A percentile compares a stretch with the other conserved stretches of the same genome.
Conservation (phyloP, 2,888 invertebrate species). For the Caenorhabditis imperialis region DNA sequence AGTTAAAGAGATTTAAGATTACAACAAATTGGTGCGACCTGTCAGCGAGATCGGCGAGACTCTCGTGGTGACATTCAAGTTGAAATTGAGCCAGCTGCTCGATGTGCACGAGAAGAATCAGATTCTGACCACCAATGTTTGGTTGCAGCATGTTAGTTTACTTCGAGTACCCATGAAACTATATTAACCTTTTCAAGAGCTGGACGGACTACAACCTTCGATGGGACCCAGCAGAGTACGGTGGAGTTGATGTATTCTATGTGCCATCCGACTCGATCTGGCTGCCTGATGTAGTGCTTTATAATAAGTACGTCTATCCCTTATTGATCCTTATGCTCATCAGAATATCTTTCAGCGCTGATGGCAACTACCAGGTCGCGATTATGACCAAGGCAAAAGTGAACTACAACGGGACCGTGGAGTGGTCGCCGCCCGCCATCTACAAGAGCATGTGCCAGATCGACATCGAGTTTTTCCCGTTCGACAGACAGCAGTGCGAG, state of each 20-base stretch:
- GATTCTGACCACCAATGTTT: constrained; percentile 78
- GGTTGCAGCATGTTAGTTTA: constrained; percentile 77
- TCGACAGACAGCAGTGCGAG: constrained; percentile 77
- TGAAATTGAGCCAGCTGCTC: constrained; percentile 86
- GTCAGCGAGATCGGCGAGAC: constrained; percentile 81
- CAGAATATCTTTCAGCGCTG: constrained; percentile 77
- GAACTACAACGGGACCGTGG: constrained; percentile 76
- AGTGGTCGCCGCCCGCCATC: constrained; percentile 79
- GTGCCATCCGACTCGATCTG: constrained; percentile 78
- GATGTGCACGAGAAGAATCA: constrained; percentile 81
- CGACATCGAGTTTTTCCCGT: constrained; percentile 78
- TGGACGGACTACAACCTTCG: constrained; percentile 78
- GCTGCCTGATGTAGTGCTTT: constrained; percentile 78
- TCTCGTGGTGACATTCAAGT: constrained; percentile 80
- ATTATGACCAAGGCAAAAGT: constrained; percentile 78
- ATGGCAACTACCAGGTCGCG: constrained; percentile 79
- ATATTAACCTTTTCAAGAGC: constrained; percentile 62
- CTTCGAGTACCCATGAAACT: no score
- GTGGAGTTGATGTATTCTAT: constrained; percentile 78
- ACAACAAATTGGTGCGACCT: constrained; percentile 78
- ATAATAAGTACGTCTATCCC: constrained; percentile 75
- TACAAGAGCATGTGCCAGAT: constrained; percentile 79
- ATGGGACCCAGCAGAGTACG: constrained; percentile 78
- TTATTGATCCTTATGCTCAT: background rate
- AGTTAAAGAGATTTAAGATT: no score